Conservation (phyloP, 1,140 invertebrate species). For the Anagrus nilaparvatae region DNA sequence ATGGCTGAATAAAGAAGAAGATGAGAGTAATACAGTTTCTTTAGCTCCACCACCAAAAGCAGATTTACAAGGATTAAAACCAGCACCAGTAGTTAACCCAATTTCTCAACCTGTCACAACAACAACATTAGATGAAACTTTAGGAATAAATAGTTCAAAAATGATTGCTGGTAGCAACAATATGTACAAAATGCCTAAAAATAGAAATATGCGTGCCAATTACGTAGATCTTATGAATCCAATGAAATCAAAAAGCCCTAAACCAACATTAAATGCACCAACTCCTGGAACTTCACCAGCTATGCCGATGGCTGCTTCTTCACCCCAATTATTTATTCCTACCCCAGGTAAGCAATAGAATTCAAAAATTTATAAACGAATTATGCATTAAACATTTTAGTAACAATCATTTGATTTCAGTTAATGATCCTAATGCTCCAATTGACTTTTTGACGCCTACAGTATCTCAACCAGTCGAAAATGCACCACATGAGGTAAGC, state of each 20-base stretch:
- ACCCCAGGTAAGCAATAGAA: slow-evolving; percentile 35
- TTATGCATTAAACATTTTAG: slow-evolving; percentile 3
- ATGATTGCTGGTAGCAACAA: slow-evolving; percentile 47
- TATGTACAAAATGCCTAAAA: slow-evolving; percentile 67
- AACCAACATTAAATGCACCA: slow-evolving; percentile 38
- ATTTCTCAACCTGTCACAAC: slow-evolving; percentile 14
- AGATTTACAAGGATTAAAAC: slow-evolving; percentile 38
- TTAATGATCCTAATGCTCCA: slow-evolving; percentile 46
- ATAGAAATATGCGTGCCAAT: slow-evolving; percentile 52
- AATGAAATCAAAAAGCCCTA: slow-evolving; percentile 18
- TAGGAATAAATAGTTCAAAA: slow-evolving; percentile 30
- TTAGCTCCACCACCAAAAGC: slow-evolving; percentile 64
- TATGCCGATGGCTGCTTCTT: slow-evolving; percentile 38
- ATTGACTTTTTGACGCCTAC: slow-evolving; percentile 44
- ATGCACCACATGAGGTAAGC: slow-evolving; percentile 36
- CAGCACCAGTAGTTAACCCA: slow-evolving; percentile 4
- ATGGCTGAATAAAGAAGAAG: slow-evolving; percentile 77
- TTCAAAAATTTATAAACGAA: slow-evolving; percentile 1
- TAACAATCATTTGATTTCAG: slow-evolving; percentile 24
- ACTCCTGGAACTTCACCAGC: slow-evolving; percentile 39
- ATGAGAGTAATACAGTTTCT: slow-evolving; percentile 46
- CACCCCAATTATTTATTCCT: slow-evolving; percentile 45
- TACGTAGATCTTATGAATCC: slow-evolving; percentile 84
- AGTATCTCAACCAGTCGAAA: slow-evolving; percentile 24
- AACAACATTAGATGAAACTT: slow-evolving; percentile 16